Conservation (phyloP, 2,797 vertebrate genomes). For the Sebastes elongatus region DNA sequence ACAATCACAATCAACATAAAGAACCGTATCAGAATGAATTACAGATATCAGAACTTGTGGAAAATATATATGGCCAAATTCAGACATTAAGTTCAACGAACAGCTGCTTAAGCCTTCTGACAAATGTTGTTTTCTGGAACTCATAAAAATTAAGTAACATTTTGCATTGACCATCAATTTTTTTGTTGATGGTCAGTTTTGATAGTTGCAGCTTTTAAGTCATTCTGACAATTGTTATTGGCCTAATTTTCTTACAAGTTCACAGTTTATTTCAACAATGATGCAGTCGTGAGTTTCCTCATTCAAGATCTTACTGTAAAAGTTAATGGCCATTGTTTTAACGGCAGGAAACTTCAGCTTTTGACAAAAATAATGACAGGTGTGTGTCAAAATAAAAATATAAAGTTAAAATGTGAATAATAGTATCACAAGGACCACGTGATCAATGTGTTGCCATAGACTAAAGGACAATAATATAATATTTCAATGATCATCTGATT, state of each 20-base stretch:
- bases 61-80: neutral
- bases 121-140: neutral
- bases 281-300: neutral
- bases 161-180: neutral
- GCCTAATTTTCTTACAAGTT: neutral
- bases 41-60: neutral
- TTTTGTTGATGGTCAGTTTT: no score
- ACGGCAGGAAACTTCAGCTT: neutral
- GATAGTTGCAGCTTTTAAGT: neutral
- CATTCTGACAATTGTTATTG: neutral
- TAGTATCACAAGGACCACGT: no score
- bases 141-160: neutral
- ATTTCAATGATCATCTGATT: neutral
- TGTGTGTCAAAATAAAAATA: neutral
- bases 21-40: neutral
- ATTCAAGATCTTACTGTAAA: neutral
- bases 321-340: neutral
- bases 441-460: neutral
- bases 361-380: neutral
- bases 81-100: neutral
- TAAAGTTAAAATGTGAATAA: neutral
- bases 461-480: neutral
- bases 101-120: neutral
- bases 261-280: neutral
- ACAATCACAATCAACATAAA: neutral